Base-by-base conservation (phyloP, 2,888 invertebrate species). In the Rhopalosiphum nymphaeae region DNA sequence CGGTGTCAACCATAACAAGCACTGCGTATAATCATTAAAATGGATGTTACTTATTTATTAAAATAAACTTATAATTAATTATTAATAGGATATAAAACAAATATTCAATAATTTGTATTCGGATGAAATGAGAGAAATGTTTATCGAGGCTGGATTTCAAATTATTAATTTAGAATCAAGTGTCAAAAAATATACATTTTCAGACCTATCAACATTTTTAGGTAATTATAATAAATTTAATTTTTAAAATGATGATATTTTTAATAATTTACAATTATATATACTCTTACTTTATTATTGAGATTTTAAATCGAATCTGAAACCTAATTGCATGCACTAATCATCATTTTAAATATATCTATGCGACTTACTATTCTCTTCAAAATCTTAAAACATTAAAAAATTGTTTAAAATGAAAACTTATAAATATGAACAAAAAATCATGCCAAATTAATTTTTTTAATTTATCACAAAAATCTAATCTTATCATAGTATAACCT, bases 131-230 rank as follows among this genome's bases (percentile, higher is more conserved):
- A 61, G 25, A 93, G 42, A 42, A 11, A 26, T 89, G 42, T 49
- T 93, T 10, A 88, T 78, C 16, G 53, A 89, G 7, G 56, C 88
- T 93, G 92, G 92, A 56, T 93, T 93, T 53, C 61, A 21, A 78
- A 53, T 93, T 29, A 89, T 89, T 29, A 29, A 36, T 49, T 78
- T 93, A 53, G 89, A 93, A 78, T 88, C 92, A 67, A 93, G 42
- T 25, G 5, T 89, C 7, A 88, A 89, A 78, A 88, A 61, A 78
- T 89, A 93, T 89, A 53, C 92, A 78, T 93, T 53, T 78, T 89
- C 87, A n/a, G 53, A 93, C 21, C 89, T 93, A 0, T 29, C 92
- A 46, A 89, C 92, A 21, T 16, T 93, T 78, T 53, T 93, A 53
- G 44, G 92, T 93, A 93, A 36, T 56, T 10, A 88, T 56, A 26